Conservation (phyloP, 1,140 invertebrate species). For the Drosophila oshimai region DNA sequence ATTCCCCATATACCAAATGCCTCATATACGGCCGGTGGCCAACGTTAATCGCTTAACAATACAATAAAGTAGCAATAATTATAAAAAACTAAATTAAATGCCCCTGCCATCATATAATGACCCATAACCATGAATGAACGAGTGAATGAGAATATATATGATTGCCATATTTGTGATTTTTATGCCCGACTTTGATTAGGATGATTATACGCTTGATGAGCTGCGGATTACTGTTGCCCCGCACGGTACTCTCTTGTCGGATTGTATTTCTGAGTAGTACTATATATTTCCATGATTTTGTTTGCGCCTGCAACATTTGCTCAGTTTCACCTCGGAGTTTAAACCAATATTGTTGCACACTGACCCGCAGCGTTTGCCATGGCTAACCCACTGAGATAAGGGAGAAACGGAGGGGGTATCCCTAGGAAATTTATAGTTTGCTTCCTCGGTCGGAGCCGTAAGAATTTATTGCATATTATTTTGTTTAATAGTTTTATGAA, state of each 20-base stretch:
- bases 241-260: background rate
- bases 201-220: slow-evolving; percentile 52
- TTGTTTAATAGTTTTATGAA: slow-evolving; percentile 64
- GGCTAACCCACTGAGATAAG: slow-evolving; percentile 64
- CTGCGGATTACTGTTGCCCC: slow-evolving; percentile 15
- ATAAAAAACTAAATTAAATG: slow-evolving; percentile 81
- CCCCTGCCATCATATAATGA: slow-evolving; percentile 45
- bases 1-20: slow-evolving; percentile 46
- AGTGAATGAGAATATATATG: slow-evolving; percentile 62
- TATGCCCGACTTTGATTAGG: slow-evolving; percentile 72
- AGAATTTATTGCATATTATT: slow-evolving; percentile 68
- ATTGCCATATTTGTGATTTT: slow-evolving; percentile 76
- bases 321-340: slow-evolving; percentile 52
- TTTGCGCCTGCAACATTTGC: slow-evolving; percentile 57
- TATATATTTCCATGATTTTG: slow-evolving; percentile 18
- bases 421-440: slow-evolving; percentile 70
- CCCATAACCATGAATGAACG: slow-evolving; percentile 64
- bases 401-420: background rate
- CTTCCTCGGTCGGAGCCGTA: slow-evolving; percentile 11
- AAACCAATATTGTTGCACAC: slow-evolving; percentile 77
- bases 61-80: slow-evolving; percentile 82
- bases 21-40: slow-evolving; percentile 31
- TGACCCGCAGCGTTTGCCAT: slow-evolving; percentile 49
- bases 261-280: background rate
- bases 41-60: slow-evolving; percentile 80